Percentiles rank a stretch among this genome's conserved stretches.
These are phyloP conservation scores for Malacoraja senta DNA, from an alignment of 2,797 vertebrate species.

Conservation along the genomic window DNA sequence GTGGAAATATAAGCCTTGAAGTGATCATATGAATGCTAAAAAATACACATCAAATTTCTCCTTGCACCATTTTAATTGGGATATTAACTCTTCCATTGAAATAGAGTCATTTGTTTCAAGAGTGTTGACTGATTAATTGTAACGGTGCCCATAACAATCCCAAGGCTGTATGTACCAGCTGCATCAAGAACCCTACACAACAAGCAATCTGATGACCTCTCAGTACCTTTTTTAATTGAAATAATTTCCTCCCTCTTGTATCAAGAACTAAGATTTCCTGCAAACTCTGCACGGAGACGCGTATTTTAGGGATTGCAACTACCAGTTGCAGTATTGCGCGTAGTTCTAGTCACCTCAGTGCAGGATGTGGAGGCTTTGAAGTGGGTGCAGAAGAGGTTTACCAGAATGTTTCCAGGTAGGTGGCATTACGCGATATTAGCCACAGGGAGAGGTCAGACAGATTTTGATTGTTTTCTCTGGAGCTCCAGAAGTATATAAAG, in stretches of 20 bases:
- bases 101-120: background rate
- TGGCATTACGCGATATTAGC: too few relatives aligned
- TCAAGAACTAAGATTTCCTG: background rate
- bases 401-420: too few relatives aligned
- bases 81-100: background rate
- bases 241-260: background rate
- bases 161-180: background rate
- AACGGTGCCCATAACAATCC: background rate
- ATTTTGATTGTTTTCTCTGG: too few relatives aligned
- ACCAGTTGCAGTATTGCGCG: too few relatives aligned
- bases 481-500: too few relatives aligned
- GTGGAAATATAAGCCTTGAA: background rate
- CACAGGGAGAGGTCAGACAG: too few relatives aligned
- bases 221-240: background rate
- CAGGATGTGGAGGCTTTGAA: too few relatives aligned
- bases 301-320: too few relatives aligned
- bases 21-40: slow-evolving; percentile 3
- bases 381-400: too few relatives aligned
- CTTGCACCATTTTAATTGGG: background rate
- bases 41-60: background rate
- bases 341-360: too few relatives aligned
- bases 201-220: background rate
- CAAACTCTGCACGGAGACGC: background rate
- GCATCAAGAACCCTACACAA: background rate
- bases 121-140: background rate